phyloP scores from a whole-genome alignment of 2,797 vertebrate species.

The Melanogrammus aeglefinus region DNA sequence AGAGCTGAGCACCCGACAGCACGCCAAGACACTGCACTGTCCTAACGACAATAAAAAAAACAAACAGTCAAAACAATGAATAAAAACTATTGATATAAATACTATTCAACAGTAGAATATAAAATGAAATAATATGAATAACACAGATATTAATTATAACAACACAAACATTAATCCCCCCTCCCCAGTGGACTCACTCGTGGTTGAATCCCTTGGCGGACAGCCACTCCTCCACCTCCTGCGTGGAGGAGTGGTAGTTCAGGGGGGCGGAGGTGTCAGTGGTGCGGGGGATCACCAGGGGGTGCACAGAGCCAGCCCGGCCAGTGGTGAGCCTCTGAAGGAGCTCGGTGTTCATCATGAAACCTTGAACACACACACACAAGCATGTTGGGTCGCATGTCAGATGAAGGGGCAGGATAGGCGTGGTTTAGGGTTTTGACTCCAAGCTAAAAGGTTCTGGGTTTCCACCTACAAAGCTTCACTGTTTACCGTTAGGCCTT shows the following conservation, averaged over 20 bases:
- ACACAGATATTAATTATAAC: not conserved
- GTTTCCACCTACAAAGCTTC: not conserved
- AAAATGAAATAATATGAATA: not conserved
- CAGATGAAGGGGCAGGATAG: not conserved
- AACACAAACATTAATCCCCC: not conserved
- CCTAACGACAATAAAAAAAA: constrained; percentile 53
- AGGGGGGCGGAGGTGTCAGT: constrained; percentile 48
- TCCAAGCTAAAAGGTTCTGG: not conserved
- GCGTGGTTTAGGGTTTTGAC: not conserved
- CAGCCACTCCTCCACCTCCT: constrained; percentile 80
- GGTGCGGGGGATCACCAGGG: constrained; percentile 53
- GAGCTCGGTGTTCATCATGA: constrained; percentile 82
- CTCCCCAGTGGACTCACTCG: constrained; percentile 67
- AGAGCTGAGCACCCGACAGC: constrained; percentile 75
- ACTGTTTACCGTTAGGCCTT: not conserved
- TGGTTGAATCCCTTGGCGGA: constrained; percentile 76
- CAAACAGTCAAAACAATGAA: not conserved
- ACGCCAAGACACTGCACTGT: constrained; percentile 74
- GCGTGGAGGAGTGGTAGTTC: constrained; percentile 66
- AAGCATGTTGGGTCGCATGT: not conserved
- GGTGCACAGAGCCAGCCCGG: constrained; percentile 43
- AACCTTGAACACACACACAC: constrained; percentile 35
- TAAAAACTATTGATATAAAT: not conserved
- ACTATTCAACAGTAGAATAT: not conserved
- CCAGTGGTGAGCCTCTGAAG: constrained; percentile 71